A percentile compares a stretch with the other conserved stretches of the same genome.
Conservation (phyloP, 2,797 vertebrate genomes). For the Heteromormyrus szaboi region DNA sequence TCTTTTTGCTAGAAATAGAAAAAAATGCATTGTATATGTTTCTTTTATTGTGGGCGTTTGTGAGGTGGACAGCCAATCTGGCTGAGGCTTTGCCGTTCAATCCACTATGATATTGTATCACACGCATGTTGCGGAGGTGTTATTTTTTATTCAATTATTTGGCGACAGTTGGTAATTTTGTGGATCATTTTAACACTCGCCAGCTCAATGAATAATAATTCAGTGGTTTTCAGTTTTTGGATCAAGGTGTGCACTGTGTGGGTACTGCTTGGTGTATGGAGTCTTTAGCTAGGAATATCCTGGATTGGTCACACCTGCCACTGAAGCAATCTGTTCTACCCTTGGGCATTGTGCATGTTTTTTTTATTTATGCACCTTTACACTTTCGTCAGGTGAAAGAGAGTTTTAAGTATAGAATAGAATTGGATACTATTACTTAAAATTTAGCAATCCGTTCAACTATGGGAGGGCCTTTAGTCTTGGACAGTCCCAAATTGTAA, state of each 20-base stretch:
- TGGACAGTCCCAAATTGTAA: background rate
- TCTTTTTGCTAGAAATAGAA: background rate
- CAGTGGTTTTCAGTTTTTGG: background rate
- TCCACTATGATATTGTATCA: background rate
- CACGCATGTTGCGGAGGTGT: background rate
- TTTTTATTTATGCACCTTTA: background rate
- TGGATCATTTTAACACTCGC: background rate
- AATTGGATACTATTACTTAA: background rate
- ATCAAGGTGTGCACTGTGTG: background rate
- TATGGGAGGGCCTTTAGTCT: background rate
- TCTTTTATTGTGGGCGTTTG: background rate
- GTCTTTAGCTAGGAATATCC: slow-evolving; percentile 3
- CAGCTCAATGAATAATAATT: slow-evolving; percentile 4
- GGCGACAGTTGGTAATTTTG: background rate
- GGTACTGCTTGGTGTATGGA: background rate
- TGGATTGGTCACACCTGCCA: background rate
- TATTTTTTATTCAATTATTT: slow-evolving; percentile 1
- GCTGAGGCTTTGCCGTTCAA: background rate
- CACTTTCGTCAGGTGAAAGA: background rate
- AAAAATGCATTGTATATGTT: background rate
- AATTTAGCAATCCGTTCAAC: background rate
- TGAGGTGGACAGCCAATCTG: background rate
- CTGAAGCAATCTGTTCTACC: background rate
- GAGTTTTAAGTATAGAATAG: background rate
- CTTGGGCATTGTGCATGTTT: background rate